A percentile compares a stretch with the other conserved stretches of the same genome.
Evolutionary conservation across 2,888 invertebrate genomes (phyloP).

Genomic region (Tipula unca): DNA sequence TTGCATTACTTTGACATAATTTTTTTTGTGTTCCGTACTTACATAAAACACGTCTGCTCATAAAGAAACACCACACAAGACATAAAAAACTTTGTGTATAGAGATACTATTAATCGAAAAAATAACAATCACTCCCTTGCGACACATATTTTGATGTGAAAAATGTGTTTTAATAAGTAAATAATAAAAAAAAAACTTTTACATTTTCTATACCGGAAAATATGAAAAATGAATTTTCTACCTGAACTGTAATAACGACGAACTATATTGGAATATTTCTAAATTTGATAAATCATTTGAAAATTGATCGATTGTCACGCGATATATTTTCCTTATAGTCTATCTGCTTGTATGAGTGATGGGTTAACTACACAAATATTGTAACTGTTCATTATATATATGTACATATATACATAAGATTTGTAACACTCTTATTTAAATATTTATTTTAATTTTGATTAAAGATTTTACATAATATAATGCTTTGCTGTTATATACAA

Average conservation of each 20-base stretch:
- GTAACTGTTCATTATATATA: not conserved
- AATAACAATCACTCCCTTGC: not conserved
- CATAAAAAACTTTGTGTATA: too few species aligned
- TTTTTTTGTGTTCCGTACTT: too few species aligned
- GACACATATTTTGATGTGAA: not conserved
- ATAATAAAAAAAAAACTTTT: not conserved
- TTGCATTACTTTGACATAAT: too few species aligned
- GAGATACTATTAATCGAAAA: not conserved
- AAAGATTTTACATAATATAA: not conserved
- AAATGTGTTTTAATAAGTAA: not conserved
- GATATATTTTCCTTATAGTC: not conserved
- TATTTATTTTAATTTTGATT: not conserved
- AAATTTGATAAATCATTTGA: not conserved
- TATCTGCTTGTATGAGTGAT: not conserved
- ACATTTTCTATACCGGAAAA: not conserved
- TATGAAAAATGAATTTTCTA: slow-evolving; percentile 8
- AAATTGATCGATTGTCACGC: not conserved
- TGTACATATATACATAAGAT: not conserved
- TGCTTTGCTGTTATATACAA: not conserved
- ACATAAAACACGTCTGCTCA: too few species aligned
- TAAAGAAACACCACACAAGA: too few species aligned
- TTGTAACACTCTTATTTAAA: not conserved
- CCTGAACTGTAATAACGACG: not conserved
- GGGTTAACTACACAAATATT: not conserved
- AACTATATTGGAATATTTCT: not conserved